A percentile compares a stretch with the other conserved stretches of the same genome.
phyloP scores from a whole-genome alignment of 2,797 vertebrate species.

The Halcyon smyrnensis region DNA sequence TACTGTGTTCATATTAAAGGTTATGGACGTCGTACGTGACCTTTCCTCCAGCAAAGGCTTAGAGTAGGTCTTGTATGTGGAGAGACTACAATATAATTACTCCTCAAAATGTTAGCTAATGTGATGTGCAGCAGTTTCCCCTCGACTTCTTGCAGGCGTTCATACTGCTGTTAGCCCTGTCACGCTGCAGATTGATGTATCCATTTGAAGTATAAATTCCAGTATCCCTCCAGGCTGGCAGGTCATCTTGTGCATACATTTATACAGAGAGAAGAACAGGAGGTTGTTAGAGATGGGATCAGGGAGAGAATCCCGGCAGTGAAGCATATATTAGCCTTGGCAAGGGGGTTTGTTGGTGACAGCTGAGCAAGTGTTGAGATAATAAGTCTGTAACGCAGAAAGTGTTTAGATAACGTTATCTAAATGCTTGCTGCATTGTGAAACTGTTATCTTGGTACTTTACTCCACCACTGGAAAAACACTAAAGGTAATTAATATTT shows the following conservation, averaged over 20 bases:
- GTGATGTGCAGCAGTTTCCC: not conserved
- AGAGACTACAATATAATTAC: not conserved
- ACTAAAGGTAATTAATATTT: slow-evolving; percentile 22
- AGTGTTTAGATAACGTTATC: slow-evolving; percentile 66
- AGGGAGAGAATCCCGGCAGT: not conserved
- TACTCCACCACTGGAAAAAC: slow-evolving; percentile 41
- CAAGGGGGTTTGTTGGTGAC: slow-evolving; percentile 59
- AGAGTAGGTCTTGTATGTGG: not conserved
- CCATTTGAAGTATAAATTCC: not conserved
- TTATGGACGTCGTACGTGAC: accelerated
- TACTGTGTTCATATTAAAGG: not conserved
- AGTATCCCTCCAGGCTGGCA: not conserved
- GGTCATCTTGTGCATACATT: not conserved
- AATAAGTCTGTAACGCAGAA: slow-evolving; percentile 38
- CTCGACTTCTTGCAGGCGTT: not conserved
- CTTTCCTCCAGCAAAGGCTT: not conserved
- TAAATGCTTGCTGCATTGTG: slow-evolving; percentile 54
- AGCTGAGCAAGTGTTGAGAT: slow-evolving; percentile 50
- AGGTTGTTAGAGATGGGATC: slow-evolving; percentile 19
- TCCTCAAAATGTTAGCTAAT: not conserved
- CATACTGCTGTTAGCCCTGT: not conserved
- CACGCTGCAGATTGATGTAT: not conserved
- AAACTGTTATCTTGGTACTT: slow-evolving; percentile 56
- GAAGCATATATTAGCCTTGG: slow-evolving; percentile 48
- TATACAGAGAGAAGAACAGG: not conserved